A percentile compares a stretch with the other conserved stretches of the same genome.
phyloP scores from a whole-genome alignment of 2,113 vertebrate genomes.

The Istiophorus platypterus region DNA sequence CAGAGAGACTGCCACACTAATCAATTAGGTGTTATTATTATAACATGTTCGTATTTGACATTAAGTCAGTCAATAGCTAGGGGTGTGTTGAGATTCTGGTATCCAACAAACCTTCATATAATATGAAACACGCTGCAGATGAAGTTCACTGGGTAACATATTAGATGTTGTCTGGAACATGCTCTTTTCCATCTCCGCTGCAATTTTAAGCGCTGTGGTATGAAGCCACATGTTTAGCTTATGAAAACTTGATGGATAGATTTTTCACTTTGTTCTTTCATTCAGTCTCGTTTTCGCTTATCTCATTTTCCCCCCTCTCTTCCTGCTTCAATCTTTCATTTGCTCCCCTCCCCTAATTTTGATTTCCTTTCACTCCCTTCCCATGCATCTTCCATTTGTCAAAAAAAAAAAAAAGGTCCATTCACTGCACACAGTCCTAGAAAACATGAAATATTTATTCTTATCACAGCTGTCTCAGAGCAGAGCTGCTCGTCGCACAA shows the following conservation, averaged over 20 bases:
- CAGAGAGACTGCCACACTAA: constrained; percentile 36
- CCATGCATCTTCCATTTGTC: constrained; percentile 1
- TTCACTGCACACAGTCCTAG: constrained; percentile 8
- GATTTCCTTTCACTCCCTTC: background rate
- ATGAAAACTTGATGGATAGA: background rate
- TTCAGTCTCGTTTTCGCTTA: constrained; percentile 1
- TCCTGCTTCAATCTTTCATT: constrained; percentile 4
- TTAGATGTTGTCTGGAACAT: background rate
- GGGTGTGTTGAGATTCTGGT: constrained; percentile 7
- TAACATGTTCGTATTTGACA: constrained; percentile 33
- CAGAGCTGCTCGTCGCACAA: background rate
- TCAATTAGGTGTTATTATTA: constrained; percentile 37
- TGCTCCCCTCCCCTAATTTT: background rate
- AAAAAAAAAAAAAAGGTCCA: background rate
- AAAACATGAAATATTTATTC: constrained; percentile 49
- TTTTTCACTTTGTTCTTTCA: background rate
- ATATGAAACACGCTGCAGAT: constrained; percentile 4
- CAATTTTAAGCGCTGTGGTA: background rate
- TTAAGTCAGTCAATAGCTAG: constrained; percentile 30
- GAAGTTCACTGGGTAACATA: background rate
- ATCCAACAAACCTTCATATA: background rate
- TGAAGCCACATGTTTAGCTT: background rate
- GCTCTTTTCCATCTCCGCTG: constrained; percentile 2
- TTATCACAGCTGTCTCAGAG: constrained; percentile 54
- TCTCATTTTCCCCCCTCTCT: background rate